Percentiles rank a stretch among this genome's conserved stretches.
These are phyloP conservation scores for Caracal caracal DNA, from an alignment of 2,113 vertebrate species.

Conservation along the genomic window DNA sequence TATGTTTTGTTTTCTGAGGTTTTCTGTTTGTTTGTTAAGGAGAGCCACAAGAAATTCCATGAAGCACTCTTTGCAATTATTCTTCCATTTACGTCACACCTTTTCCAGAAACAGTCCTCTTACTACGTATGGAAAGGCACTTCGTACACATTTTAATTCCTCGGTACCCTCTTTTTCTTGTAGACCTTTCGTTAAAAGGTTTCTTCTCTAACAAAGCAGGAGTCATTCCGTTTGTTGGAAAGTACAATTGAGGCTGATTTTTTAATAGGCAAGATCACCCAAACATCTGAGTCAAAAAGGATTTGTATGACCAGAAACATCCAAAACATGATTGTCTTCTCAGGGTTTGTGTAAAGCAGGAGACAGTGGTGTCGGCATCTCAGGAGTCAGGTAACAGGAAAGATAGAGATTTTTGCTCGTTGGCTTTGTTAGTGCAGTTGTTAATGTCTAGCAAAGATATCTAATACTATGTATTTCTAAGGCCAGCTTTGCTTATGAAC, in stretches of 20 bases:
- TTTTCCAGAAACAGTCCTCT: neutral
- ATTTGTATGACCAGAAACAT: neutral
- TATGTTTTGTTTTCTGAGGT: neutral
- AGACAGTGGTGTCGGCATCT: neutral
- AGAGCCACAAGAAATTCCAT: neutral
- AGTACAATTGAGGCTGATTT: neutral
- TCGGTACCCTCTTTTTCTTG: neutral
- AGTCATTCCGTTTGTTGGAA: neutral
- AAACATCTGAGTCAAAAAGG: neutral
- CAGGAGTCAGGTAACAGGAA: neutral
- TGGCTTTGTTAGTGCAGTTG: neutral
- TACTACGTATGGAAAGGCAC: neutral
- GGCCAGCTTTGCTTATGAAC: neutral
- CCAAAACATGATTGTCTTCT: neutral
- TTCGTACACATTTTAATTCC: conserved; percentile 5
- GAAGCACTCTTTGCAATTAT: neutral
- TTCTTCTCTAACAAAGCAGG: neutral
- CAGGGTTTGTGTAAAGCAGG: neutral
- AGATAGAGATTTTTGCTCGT: neutral
- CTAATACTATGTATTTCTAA: neutral
- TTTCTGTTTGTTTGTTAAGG: neutral
- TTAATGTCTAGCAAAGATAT: neutral
- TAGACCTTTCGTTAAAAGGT: conserved; percentile 35
- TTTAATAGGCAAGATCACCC: neutral
- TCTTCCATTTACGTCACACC: neutral